Percentiles rank a stretch among this genome's conserved stretches.
phyloP scores from a whole-genome alignment of 2,888 invertebrate species.

The Notocelia uddmanniana region DNA sequence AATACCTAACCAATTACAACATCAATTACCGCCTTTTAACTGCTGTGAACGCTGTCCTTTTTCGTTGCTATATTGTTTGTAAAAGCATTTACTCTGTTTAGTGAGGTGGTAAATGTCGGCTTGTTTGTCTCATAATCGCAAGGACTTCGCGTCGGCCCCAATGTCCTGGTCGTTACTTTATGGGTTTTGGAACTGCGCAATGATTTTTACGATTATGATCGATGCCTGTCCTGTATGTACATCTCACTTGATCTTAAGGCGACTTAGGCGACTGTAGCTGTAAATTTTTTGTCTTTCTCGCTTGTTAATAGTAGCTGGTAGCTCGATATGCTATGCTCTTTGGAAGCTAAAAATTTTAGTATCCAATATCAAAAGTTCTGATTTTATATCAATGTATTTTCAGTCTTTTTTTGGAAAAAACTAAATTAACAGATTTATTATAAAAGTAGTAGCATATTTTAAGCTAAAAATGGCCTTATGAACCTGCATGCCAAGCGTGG shows the following conservation, averaged over 20 bases:
- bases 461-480: no score
- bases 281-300: no score
- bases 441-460: no score
- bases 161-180: constrained; percentile 66
- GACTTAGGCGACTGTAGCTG: not conserved
- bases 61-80: constrained; percentile 31
- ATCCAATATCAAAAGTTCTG: no score
- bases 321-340: no score
- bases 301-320: no score
- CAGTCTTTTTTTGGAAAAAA: no score
- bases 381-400: no score
- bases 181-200: constrained; percentile 49
- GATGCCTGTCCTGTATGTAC: not conserved
- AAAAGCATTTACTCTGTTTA: constrained; percentile 38
- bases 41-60: constrained; percentile 29
- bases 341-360: no score
- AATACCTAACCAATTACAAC: not conserved
- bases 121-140: constrained; percentile 58
- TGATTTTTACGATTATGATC: constrained; percentile 7
- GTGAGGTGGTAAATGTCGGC: constrained; percentile 42
- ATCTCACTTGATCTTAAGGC: not conserved
- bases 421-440: no score
- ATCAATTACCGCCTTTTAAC: constrained; percentile 21
- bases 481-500: no score
- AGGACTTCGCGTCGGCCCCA: constrained; percentile 67